Evolutionary conservation across 2,113 vertebrate genomes (phyloP).

Genomic region (Prinia subflava): DNA sequence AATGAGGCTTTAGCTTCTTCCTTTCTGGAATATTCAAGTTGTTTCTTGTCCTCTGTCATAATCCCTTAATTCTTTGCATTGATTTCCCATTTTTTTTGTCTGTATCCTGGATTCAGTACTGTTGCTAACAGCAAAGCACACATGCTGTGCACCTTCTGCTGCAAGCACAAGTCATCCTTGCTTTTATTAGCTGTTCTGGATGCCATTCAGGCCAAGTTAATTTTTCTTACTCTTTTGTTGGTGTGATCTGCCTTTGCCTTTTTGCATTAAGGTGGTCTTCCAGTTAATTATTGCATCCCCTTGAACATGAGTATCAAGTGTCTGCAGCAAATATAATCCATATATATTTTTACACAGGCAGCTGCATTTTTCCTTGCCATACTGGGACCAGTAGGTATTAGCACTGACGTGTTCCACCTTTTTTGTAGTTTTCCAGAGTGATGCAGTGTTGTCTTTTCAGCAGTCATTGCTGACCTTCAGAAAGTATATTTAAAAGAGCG

Average conservation of each 20-base stretch:
- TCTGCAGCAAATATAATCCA: neutral
- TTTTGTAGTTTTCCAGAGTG: neutral
- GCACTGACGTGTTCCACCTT: accelerated
- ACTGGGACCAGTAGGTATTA: neutral
- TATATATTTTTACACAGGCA: neutral
- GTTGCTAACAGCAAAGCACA: neutral
- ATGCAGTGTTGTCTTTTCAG: neutral
- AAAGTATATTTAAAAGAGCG: neutral
- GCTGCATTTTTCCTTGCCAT: neutral
- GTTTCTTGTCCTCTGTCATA: neutral
- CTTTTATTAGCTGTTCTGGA: neutral
- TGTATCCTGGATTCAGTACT: neutral
- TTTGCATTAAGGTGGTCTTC: neutral
- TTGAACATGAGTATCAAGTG: neutral
- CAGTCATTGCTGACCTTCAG: neutral
- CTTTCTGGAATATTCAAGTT: neutral
- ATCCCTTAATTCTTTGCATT: neutral
- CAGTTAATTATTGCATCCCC: neutral
- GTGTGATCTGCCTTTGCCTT: neutral
- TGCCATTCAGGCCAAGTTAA: neutral
- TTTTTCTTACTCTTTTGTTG: neutral
- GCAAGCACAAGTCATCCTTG: neutral
- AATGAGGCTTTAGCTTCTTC: neutral
- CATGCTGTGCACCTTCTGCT: slow-evolving; percentile 27
- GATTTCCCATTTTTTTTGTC: neutral